These are phyloP conservation scores for Nomada fucata DNA, from an alignment of 2,888 invertebrate species.

Conservation along the genomic window DNA sequence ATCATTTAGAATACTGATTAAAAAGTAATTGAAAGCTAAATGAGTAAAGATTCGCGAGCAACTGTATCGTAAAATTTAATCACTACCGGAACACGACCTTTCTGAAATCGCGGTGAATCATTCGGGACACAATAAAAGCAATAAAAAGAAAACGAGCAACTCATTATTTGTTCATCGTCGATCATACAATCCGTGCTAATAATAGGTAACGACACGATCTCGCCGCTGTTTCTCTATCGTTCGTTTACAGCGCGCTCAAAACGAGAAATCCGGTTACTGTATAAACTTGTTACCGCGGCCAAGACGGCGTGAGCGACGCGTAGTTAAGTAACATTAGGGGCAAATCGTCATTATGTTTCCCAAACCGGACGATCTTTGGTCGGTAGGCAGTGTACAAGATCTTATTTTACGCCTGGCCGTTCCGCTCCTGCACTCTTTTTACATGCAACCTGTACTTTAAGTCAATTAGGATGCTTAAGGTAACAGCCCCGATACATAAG, in stretches of 20 bases:
- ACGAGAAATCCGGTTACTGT: neutral
- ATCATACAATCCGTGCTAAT: slow-evolving; percentile 1
- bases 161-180: too few relatives aligned
- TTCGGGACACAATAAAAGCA: too few relatives aligned
- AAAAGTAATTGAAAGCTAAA: too few relatives aligned
- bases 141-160: too few relatives aligned
- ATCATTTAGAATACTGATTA: too few relatives aligned
- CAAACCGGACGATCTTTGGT: slow-evolving; percentile 27
- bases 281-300: slow-evolving; percentile 10
- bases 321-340: slow-evolving; percentile 13
- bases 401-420: slow-evolving; percentile 14
- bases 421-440: slow-evolving; percentile 30
- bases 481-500: slow-evolving; percentile 35
- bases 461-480: slow-evolving; percentile 44
- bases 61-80: too few relatives aligned
- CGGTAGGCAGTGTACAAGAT: slow-evolving; percentile 2
- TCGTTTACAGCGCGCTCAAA: slow-evolving; percentile 8
- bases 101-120: too few relatives aligned
- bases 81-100: too few relatives aligned
- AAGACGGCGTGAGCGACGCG: slow-evolving; percentile 8
- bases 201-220: slow-evolving; percentile 11
- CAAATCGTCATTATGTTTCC: slow-evolving; percentile 37
- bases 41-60: too few relatives aligned
- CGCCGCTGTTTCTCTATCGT: slow-evolving; percentile 1
- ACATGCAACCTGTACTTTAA: slow-evolving; percentile 36